Conservation (phyloP, 2,797 vertebrate species). For the Thamnophis elegans region DNA sequence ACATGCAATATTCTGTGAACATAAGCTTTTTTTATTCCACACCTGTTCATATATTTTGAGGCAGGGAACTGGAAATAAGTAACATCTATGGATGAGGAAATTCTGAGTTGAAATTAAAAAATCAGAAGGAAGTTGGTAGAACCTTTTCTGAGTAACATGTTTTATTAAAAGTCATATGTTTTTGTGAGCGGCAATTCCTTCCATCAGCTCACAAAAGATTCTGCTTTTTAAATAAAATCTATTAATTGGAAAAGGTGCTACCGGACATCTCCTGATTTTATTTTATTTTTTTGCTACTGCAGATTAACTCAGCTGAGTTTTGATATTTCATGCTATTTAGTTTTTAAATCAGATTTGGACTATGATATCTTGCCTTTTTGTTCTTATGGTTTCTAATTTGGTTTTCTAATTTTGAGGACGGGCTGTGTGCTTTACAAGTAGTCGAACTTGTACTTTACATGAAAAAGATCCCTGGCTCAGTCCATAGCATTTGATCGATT, state of each 20-base stretch:
- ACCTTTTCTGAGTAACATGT: not conserved
- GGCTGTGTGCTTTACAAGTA: no score
- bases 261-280: not conserved
- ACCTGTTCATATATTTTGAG: not conserved
- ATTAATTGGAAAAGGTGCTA: not conserved
- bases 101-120: not conserved
- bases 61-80: not conserved
- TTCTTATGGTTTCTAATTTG: not conserved
- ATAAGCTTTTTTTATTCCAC: not conserved
- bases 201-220: not conserved
- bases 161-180: not conserved
- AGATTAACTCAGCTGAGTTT: not conserved
- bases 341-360: not conserved
- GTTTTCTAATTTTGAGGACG: not conserved
- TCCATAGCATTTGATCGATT: not conserved
- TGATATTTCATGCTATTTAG: not conserved
- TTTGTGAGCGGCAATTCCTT: not conserved
- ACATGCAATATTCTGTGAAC: no score
- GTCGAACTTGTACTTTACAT: not conserved
- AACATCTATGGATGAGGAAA: not conserved
- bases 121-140: not conserved
- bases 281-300: not conserved
- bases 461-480: not conserved
- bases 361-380: not conserved
- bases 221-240: not conserved